These are phyloP conservation scores for Sicus ferrugineus DNA, from an alignment of 2,888 invertebrate species.

Conservation along the genomic window DNA sequence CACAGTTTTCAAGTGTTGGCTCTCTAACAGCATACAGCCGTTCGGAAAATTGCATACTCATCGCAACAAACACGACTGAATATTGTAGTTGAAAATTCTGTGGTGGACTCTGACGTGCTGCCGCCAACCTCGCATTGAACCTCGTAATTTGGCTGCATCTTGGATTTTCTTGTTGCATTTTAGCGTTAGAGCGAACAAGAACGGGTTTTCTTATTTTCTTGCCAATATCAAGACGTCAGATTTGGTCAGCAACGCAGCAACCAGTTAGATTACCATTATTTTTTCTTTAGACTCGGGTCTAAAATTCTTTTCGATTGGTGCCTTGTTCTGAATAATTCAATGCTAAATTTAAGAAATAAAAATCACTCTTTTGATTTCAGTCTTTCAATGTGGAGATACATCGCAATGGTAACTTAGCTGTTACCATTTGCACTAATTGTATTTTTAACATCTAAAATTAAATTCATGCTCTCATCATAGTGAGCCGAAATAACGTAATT, in stretches of 20 bases:
- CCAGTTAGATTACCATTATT: background rate
- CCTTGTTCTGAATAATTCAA: constrained; percentile 26
- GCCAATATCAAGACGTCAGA: background rate
- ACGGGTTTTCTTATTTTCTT: constrained; percentile 20
- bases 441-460: no score
- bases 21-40: background rate
- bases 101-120: background rate
- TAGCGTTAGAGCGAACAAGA: constrained; percentile 6
- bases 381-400: constrained; percentile 9
- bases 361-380: background rate
- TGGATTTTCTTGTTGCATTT: background rate
- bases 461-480: no score
- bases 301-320: constrained; percentile 10
- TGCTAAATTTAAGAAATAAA: background rate
- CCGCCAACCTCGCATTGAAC: constrained; percentile 11
- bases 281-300: background rate
- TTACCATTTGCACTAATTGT: no score
- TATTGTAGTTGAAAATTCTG: background rate
- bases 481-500: no score
- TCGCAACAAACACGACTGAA: constrained; percentile 10
- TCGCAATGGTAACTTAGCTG: background rate
- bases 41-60: background rate
- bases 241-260: constrained; percentile 16
- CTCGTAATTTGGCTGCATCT: constrained; percentile 7
- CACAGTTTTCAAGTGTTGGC: background rate